These are phyloP conservation scores for Benthochromis sp. DNA, from an alignment of 2,113 vertebrate species.

Conservation along the genomic window DNA sequence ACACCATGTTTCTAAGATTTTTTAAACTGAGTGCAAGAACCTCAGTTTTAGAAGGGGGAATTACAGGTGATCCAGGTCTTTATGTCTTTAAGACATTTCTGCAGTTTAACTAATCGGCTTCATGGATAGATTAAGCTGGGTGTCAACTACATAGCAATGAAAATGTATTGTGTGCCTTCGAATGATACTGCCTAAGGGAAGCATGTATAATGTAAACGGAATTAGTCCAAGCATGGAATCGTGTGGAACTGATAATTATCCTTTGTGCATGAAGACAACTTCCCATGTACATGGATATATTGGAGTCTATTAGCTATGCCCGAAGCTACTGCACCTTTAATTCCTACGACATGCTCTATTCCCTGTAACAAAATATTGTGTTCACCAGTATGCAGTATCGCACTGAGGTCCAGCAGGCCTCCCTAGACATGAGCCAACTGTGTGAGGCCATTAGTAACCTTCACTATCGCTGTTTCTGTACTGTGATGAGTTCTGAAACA, in stretches of 20 bases:
- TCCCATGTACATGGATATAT: not conserved
- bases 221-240: not conserved
- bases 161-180: not conserved
- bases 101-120: not conserved
- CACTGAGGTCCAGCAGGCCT: not conserved
- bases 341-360: not conserved
- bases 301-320: not conserved
- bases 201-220: not conserved
- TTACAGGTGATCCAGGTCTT: not conserved
- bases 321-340: not conserved
- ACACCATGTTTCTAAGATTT: not conserved
- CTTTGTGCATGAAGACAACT: not conserved
- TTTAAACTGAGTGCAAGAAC: not conserved
- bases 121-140: not conserved
- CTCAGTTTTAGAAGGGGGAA: not conserved
- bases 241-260: not conserved
- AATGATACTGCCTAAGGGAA: not conserved
- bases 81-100: not conserved
- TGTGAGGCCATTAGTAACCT: not conserved
- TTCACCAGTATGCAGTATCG: not conserved
- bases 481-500: not conserved
- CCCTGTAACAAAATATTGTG: not conserved
- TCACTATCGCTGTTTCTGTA: not conserved
- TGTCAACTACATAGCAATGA: not conserved
- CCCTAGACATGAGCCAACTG: not conserved